A percentile compares a stretch with the other conserved stretches of the same genome.
These are phyloP conservation scores for Cygnus atratus DNA, from an alignment of 2,113 vertebrate species.

Conservation along the genomic window DNA sequence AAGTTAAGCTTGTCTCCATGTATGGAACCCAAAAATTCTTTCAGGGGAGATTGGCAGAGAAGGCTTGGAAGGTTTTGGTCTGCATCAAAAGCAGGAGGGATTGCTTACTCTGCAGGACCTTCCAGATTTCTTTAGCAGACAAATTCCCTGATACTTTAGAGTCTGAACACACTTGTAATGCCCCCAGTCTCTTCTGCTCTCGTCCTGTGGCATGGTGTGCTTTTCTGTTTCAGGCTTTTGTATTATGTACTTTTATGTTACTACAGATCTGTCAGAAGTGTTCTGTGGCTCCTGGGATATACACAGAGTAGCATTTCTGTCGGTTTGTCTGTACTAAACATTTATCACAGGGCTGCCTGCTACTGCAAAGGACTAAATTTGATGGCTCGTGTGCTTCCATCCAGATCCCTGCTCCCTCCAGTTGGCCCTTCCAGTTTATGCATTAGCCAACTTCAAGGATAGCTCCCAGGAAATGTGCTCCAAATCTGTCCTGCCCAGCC, in stretches of 20 bases:
- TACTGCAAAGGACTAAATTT: neutral
- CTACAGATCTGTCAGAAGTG: neutral
- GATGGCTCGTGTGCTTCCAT: neutral
- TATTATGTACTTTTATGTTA: neutral
- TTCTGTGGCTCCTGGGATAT: neutral
- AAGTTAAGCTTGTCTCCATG: neutral
- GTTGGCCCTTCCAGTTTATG: neutral
- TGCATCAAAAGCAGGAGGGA: neutral
- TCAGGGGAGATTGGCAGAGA: neutral
- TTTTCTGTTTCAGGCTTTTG: neutral
- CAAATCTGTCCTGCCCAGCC: neutral
- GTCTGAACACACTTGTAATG: neutral
- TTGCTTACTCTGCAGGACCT: neutral
- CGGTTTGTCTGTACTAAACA: neutral
- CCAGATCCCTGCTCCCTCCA: neutral
- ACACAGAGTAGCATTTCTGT: neutral
- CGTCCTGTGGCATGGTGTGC: neutral
- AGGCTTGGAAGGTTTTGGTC: neutral
- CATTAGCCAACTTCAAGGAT: neutral
- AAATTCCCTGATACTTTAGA: neutral
- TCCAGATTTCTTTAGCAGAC: neutral
- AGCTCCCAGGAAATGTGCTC: neutral
- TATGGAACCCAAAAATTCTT: neutral
- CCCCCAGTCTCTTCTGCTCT: neutral
- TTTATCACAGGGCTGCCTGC: neutral